Conservation (phyloP, 2,113 vertebrate genomes). For the Mastomys natalensis region DNA sequence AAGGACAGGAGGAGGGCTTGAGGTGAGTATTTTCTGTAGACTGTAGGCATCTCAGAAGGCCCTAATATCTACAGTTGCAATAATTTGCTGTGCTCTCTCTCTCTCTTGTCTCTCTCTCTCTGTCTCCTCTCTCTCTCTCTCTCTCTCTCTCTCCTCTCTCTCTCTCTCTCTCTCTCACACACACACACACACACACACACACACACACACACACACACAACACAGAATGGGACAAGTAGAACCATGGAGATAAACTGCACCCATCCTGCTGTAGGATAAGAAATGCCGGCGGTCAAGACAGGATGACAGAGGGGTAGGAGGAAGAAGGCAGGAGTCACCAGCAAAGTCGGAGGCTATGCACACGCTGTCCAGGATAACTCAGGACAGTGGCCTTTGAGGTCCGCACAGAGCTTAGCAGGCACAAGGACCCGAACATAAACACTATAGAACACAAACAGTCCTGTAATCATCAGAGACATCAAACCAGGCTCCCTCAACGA, state of each 20-base stretch:
- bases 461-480: neutral
- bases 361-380: neutral
- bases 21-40: neutral
- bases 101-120: neutral
- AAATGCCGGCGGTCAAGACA: neutral
- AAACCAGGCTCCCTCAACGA: neutral
- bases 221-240: neutral
- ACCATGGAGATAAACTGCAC: neutral
- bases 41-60: neutral
- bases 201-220: too few species aligned
- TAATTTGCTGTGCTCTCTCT: slow-evolving; percentile 2
- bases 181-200: too few species aligned
- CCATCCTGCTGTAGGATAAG: neutral
- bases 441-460: neutral
- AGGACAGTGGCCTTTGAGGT: neutral
- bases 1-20: neutral
- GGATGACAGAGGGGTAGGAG: neutral
- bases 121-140: neutral
- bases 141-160: neutral
- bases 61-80: neutral
- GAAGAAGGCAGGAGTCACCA: neutral
- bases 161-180: too few species aligned
- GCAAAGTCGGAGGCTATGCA: neutral
- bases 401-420: neutral
- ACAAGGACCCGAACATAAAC: neutral